These are phyloP conservation scores for Zapus hudsonius DNA, from an alignment of 2,113 vertebrate species.

Conservation along the genomic window DNA sequence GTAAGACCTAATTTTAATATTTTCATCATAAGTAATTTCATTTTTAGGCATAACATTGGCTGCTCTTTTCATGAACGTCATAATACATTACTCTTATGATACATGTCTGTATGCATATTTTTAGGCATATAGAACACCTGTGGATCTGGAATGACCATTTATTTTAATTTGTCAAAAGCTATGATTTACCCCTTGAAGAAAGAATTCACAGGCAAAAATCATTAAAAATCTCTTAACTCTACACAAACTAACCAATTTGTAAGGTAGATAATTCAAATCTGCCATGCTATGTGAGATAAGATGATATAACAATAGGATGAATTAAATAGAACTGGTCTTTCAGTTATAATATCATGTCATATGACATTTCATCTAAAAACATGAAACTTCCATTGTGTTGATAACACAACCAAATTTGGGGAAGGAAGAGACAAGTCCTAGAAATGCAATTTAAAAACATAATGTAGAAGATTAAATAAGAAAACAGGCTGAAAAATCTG, in stretches of 20 bases:
- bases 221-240: constrained; percentile 34
- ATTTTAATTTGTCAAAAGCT: not conserved
- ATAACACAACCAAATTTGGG: not conserved
- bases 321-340: constrained; percentile 27
- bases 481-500: constrained; percentile 17
- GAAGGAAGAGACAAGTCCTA: not conserved
- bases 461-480: not conserved
- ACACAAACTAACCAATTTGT: not conserved
- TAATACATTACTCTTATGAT: not conserved
- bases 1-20: constrained; percentile 24
- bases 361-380: constrained; percentile 10
- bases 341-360: not conserved
- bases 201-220: constrained; percentile 48
- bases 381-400: constrained; percentile 39
- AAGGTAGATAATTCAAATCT: constrained; percentile 41
- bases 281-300: constrained; percentile 41
- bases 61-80: not conserved
- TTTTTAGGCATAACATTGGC: not conserved
- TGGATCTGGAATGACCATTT: not conserved
- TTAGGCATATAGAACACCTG: not conserved
- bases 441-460: not conserved
- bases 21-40: not conserved
- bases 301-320: constrained; percentile 51
- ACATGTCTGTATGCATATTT: too few relatives aligned
- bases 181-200: constrained; percentile 19